Evolutionary conservation across 2,888 invertebrate genomes (phyloP).

Genomic region (Cheilosia pagana): DNA sequence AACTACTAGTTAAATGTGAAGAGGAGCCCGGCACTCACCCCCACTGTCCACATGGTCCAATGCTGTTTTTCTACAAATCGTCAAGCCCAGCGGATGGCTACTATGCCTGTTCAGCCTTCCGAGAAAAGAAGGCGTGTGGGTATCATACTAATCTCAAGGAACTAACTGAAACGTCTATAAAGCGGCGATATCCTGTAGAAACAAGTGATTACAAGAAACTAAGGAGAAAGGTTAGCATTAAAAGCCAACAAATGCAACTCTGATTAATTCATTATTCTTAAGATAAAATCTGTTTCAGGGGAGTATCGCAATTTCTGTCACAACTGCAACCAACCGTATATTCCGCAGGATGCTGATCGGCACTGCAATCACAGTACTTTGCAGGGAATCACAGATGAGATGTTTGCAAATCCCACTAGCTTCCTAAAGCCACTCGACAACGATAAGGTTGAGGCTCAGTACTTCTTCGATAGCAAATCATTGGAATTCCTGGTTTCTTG

Average conservation of each 20-base stretch:
- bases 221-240: slow-evolving; percentile 65
- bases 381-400: slow-evolving; percentile 85
- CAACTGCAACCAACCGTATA: slow-evolving; percentile 86
- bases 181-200: slow-evolving; percentile 65
- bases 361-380: slow-evolving; percentile 86
- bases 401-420: slow-evolving; percentile 86
- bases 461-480: slow-evolving; percentile 90
- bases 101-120: slow-evolving; percentile 93
- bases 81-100: slow-evolving; percentile 83
- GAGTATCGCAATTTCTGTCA: slow-evolving; percentile 87
- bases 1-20: slow-evolving; percentile 80
- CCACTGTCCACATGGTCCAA: slow-evolving; percentile 90
- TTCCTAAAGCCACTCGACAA: slow-evolving; percentile 89
- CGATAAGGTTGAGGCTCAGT: slow-evolving; percentile 94
- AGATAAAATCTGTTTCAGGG: slow-evolving; percentile 46
- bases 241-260: background rate
- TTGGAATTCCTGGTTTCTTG: slow-evolving; percentile 87
- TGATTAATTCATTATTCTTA: background rate
- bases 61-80: slow-evolving; percentile 87
- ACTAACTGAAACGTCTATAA: slow-evolving; percentile 70
- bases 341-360: slow-evolving; percentile 78
- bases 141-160: slow-evolving; percentile 85
- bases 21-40: slow-evolving; percentile 88
- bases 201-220: slow-evolving; percentile 65
- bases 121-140: slow-evolving; percentile 90